Percentiles rank a stretch among this genome's conserved stretches.
phyloP scores from a whole-genome alignment of 2,888 invertebrate genomes.

The Pristionchus entomophagus region DNA sequence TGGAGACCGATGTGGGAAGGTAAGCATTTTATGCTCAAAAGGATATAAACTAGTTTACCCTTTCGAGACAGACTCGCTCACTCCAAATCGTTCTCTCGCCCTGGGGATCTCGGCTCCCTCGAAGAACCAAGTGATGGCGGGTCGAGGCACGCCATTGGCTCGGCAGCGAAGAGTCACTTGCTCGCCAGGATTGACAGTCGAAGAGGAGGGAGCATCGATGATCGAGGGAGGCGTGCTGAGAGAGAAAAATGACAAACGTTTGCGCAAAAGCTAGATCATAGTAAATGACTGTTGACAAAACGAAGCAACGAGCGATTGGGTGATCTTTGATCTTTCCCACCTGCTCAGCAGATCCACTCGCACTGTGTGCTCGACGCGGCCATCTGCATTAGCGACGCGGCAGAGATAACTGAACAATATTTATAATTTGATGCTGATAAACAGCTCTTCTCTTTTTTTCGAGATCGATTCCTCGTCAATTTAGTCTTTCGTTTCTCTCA shows the following conservation, averaged over 20 bases:
- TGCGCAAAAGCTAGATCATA: too few relatives aligned
- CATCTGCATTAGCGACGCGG: constrained; percentile 74
- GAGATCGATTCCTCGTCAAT: constrained; percentile 12
- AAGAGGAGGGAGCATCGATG: not conserved
- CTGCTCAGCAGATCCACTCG: constrained; percentile 57
- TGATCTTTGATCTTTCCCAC: not conserved
- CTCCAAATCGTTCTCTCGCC: constrained; percentile 74
- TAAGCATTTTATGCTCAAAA: constrained; percentile 47
- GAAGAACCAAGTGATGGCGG: constrained; percentile 90
- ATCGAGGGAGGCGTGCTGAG: constrained; percentile 15
- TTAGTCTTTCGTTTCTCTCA: too few relatives aligned
- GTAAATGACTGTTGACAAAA: too few relatives aligned
- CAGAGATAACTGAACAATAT: constrained; percentile 73
- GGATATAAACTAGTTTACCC: not conserved
- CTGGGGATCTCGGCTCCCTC: constrained; percentile 79
- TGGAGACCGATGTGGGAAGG: constrained; percentile 66
- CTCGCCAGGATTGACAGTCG: constrained; percentile 22
- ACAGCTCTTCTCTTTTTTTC: not conserved
- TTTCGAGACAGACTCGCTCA: constrained; percentile 64
- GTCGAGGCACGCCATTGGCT: constrained; percentile 88
- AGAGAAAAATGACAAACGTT: too few relatives aligned
- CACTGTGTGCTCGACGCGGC: constrained; percentile 59
- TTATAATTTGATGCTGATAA: not conserved
- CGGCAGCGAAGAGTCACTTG: constrained; percentile 86
- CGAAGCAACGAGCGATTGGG: not conserved